Evolutionary conservation across 2,888 invertebrate genomes (phyloP).

Genomic region (Drosophila testacea): DNA sequence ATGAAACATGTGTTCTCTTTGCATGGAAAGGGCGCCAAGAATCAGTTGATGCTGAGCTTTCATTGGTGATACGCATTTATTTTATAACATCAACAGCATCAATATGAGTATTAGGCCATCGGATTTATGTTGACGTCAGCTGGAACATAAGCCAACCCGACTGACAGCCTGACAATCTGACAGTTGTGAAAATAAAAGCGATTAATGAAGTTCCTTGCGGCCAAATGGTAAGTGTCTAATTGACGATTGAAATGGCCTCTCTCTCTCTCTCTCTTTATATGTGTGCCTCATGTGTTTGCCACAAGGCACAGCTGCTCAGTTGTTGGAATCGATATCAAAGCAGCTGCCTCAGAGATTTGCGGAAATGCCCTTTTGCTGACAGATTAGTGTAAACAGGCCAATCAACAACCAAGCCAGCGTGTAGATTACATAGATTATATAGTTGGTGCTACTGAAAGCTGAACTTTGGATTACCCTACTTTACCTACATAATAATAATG

Average conservation of each 20-base stretch:
- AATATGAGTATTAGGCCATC: conserved; percentile 41
- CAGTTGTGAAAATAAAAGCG: conserved; percentile 59
- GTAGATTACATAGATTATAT: conserved; percentile 14
- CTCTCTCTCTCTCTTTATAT: background rate
- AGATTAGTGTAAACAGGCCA: conserved; percentile 40
- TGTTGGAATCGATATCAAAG: conserved; percentile 47
- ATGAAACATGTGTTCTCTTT: conserved; percentile 69
- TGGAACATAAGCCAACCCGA: conserved; percentile 46
- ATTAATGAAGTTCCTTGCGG: conserved; percentile 68
- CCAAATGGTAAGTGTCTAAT: conserved; percentile 70
- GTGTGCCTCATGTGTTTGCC: conserved; percentile 10
- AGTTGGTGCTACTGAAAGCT: background rate
- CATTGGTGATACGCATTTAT: conserved; percentile 54
- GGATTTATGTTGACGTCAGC: conserved; percentile 59
- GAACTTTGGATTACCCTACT: conserved; percentile 17
- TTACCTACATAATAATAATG: background rate
- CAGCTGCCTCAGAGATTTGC: conserved; percentile 36
- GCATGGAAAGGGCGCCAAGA: background rate
- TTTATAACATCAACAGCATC: conserved; percentile 41
- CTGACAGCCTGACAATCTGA: conserved; percentile 40
- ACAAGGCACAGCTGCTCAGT: conserved; percentile 5
- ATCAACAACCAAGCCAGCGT: conserved; percentile 26
- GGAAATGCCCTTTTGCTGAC: conserved; percentile 23
- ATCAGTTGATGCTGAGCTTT: conserved; percentile 14
- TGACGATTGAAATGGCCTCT: conserved; percentile 45